Conservation (phyloP, 2,113 vertebrate species). For the Hiodon tergisus region DNA sequence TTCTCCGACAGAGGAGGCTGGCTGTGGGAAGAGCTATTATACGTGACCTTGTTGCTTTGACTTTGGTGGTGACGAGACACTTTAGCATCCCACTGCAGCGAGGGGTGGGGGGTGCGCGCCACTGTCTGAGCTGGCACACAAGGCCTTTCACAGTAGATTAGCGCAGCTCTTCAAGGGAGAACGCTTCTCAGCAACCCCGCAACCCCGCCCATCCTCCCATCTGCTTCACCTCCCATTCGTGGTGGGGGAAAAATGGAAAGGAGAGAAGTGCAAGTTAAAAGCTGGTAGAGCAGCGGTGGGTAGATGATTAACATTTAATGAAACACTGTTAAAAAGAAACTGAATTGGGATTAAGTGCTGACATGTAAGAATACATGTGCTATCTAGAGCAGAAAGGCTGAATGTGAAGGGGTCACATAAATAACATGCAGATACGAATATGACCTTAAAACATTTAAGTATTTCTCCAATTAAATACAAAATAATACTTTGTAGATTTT, state of each 20-base stretch:
- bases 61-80: slow-evolving; percentile 50
- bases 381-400: too few relatives aligned
- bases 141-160: slow-evolving; percentile 4
- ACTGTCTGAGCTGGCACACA: slow-evolving; percentile 10
- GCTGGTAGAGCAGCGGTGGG: neutral
- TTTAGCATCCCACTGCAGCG: slow-evolving; percentile 51
- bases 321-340: neutral
- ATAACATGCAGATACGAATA: too few relatives aligned
- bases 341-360: neutral
- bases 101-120: too few relatives aligned
- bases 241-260: neutral
- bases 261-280: too few relatives aligned
- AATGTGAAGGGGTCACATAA: too few relatives aligned
- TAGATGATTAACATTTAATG: too few relatives aligned
- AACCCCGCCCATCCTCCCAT: neutral
- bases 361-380: neutral
- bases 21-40: neutral
- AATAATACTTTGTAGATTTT: too few relatives aligned
- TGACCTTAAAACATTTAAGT: too few relatives aligned
- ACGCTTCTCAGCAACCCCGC: neutral
- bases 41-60: slow-evolving; percentile 36
- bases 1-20: neutral
- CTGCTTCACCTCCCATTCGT: neutral
- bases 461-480: too few relatives aligned
- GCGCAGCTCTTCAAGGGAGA: neutral